phyloP scores from a whole-genome alignment of 2,797 vertebrate species.

The Melanotaenia maccullochi region DNA sequence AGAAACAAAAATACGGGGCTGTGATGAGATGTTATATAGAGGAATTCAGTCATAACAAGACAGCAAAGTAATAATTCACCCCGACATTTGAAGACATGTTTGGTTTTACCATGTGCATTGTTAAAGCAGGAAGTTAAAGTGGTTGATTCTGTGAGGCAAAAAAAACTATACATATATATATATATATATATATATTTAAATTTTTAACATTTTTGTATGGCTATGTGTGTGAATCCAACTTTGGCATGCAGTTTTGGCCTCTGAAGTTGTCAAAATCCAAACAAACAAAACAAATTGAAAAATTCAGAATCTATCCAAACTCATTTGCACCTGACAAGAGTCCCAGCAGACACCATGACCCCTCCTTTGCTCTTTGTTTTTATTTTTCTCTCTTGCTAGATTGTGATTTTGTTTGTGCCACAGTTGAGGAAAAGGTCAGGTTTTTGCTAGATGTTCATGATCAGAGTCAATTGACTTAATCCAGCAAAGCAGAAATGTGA shows the following conservation, averaged over 20 bases:
- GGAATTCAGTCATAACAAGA: conserved; percentile 40
- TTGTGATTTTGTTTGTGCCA: conserved; percentile 44
- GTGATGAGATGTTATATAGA: conserved; percentile 49
- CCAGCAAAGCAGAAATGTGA: conserved; percentile 66
- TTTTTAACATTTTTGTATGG: conserved; percentile 21
- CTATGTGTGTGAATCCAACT: conserved; percentile 46
- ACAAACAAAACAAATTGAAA: conserved; percentile 46
- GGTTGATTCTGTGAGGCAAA: conserved; percentile 58
- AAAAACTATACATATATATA: conserved; percentile 4
- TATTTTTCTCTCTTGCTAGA: conserved; percentile 34
- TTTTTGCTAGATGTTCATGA: conserved; percentile 58
- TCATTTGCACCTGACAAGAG: conserved; percentile 19
- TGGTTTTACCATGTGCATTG: conserved; percentile 42
- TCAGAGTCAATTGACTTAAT: conserved; percentile 72
- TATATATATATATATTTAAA: conserved; percentile 10
- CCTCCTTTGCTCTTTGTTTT: not conserved
- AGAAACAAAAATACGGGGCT: conserved; percentile 31
- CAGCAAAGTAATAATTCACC: conserved; percentile 48
- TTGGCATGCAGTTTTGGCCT: conserved; percentile 26
- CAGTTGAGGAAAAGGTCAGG: conserved; percentile 62
- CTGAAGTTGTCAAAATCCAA: conserved; percentile 39
- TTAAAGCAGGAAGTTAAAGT: conserved; percentile 47
- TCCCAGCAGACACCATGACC: conserved; percentile 12
- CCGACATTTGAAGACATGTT: conserved; percentile 36
- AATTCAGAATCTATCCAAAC: conserved; percentile 19